Percentiles rank a stretch among this genome's conserved stretches.
Conservation (phyloP, 1,140 invertebrate species). For the Coelopa frigida region DNA sequence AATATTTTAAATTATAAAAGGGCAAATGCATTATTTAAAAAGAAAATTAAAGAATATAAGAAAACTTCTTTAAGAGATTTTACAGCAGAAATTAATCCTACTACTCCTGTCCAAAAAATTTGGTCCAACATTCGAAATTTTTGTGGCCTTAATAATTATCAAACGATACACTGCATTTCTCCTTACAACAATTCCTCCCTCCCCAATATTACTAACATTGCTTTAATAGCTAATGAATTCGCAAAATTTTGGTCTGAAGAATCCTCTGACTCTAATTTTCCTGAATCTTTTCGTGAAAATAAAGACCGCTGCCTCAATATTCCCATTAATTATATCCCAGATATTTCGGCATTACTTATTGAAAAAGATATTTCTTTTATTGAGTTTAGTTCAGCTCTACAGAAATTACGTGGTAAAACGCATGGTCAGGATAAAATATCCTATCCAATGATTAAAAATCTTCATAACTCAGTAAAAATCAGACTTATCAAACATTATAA, state of each 20-base stretch:
- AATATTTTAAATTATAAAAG: constrained; percentile 5
- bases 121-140: constrained; percentile 15
- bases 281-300: too few species aligned
- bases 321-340: too few species aligned
- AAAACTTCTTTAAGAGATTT: constrained; percentile 10
- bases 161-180: constrained; percentile 12
- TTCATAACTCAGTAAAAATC: not conserved
- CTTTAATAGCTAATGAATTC: too few species aligned
- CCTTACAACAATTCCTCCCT: not conserved
- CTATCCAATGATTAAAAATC: not conserved
- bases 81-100: constrained; percentile 12
- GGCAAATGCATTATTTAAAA: constrained; percentile 5
- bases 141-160: constrained; percentile 10
- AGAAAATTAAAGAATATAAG: constrained; percentile 12
- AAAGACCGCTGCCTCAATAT: too few species aligned
- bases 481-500: too few species aligned
- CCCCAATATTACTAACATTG: too few species aligned
- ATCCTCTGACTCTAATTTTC: too few species aligned
- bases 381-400: not conserved
- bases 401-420: not conserved
- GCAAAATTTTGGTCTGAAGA: too few species aligned
- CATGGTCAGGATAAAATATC: not conserved
- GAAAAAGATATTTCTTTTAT: not conserved
- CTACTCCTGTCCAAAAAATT: constrained; percentile 7
- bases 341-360: too few species aligned